Evolutionary conservation across 2,797 vertebrate species (phyloP).

Genomic region (Erethizon dorsatum): DNA sequence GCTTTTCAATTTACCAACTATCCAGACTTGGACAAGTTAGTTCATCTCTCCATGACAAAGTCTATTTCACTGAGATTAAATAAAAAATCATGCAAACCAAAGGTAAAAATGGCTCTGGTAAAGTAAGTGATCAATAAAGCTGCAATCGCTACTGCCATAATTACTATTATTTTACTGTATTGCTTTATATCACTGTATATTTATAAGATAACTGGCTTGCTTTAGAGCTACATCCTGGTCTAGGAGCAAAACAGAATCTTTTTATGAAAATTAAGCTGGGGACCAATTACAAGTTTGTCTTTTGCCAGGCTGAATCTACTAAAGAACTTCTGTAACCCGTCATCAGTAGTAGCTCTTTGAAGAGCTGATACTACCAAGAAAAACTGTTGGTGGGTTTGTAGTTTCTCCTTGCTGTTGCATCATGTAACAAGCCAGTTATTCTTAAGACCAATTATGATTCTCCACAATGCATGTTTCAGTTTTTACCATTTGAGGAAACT

Average conservation of each 20-base stretch:
- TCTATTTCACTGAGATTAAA: constrained; percentile 15
- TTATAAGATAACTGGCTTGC: constrained; percentile 20
- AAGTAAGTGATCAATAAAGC: neutral
- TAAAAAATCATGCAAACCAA: neutral
- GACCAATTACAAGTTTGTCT: neutral
- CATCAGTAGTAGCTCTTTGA: neutral
- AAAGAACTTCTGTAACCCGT: neutral
- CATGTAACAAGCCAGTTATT: neutral
- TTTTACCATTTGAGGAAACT: neutral
- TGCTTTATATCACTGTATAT: neutral
- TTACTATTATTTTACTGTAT: neutral
- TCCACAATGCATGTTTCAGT: neutral
- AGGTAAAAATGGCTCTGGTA: neutral
- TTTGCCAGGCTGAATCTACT: neutral
- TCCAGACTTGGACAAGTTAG: neutral
- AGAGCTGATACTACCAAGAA: neutral
- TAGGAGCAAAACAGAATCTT: neutral
- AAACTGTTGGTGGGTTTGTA: neutral
- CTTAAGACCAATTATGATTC: neutral
- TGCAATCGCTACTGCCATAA: neutral
- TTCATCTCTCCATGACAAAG: neutral
- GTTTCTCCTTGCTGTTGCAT: neutral
- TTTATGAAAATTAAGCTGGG: constrained; percentile 13
- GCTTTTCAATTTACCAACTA: constrained; percentile 2
- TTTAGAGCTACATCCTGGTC: neutral